These are phyloP conservation scores for Patiria miniata DNA, from an alignment of 35 echinoderm and acorn worm species.

Conservation along the genomic window DNA sequence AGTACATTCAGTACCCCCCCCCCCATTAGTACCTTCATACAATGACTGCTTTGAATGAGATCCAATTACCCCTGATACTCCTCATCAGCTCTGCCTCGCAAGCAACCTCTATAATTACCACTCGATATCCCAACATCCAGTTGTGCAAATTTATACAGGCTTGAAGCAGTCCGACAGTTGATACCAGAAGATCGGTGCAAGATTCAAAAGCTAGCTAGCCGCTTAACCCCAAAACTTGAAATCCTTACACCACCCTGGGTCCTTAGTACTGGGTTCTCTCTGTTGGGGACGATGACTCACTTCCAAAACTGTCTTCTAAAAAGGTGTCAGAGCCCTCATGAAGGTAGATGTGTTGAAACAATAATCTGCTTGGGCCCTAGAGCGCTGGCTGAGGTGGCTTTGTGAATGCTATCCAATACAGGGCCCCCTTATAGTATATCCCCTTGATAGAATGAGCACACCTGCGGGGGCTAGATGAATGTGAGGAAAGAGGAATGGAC, in stretches of 20 bases:
- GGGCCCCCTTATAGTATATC: background rate
- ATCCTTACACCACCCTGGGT: background rate
- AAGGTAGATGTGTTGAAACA: constrained; percentile 15
- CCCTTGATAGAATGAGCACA: background rate
- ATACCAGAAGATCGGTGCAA: too few species aligned
- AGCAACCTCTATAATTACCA: too few species aligned
- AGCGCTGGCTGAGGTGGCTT: background rate
- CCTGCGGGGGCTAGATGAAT: background rate
- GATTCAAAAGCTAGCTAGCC: background rate
- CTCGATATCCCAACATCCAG: too few species aligned
- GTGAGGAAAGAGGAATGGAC: background rate
- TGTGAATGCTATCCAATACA: constrained; percentile 16
- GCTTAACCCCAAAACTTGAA: background rate
- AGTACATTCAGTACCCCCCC: too few species aligned
- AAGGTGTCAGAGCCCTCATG: constrained; percentile 25
- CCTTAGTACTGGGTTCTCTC: background rate
- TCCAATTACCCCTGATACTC: too few species aligned
- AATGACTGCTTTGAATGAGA: too few species aligned
- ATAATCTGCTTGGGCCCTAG: background rate
- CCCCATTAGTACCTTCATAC: too few species aligned
- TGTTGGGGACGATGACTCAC: too few species aligned
- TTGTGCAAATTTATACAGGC: too few species aligned
- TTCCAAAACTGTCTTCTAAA: background rate
- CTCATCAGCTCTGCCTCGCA: too few species aligned
- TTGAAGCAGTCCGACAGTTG: too few species aligned